phyloP scores from a whole-genome alignment of 2,888 invertebrate species.

The Congeria kusceri region DNA sequence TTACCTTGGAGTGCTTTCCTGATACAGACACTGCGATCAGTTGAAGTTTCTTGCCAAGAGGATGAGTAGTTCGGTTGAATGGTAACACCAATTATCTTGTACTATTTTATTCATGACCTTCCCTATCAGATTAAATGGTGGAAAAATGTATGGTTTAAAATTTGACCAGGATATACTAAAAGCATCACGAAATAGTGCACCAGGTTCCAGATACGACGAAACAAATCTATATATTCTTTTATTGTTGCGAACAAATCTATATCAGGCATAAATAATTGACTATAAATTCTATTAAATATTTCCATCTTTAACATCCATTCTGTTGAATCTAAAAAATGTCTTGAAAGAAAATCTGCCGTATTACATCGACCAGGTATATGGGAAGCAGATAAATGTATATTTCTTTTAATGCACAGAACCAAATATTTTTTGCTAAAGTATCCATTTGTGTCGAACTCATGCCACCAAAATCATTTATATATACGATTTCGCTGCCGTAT shows the following conservation, averaged over 20 bases:
- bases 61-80: too few relatives aligned
- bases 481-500: slow-evolving; percentile 9
- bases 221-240: slow-evolving; percentile 20
- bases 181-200: too few relatives aligned
- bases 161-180: too few relatives aligned
- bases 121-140: too few relatives aligned
- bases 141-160: too few relatives aligned
- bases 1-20: too few relatives aligned
- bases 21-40: too few relatives aligned
- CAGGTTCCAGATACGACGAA: slow-evolving; percentile 22
- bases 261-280: slow-evolving; percentile 37
- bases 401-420: slow-evolving; percentile 26
- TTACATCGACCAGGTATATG: slow-evolving; percentile 31
- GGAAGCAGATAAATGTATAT: slow-evolving; percentile 25
- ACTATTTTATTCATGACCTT: too few relatives aligned
- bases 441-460: slow-evolving; percentile 24
- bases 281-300: slow-evolving; percentile 32
- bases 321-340: slow-evolving; percentile 51
- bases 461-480: slow-evolving; percentile 36
- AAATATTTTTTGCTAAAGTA: slow-evolving; percentile 26
- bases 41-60: too few relatives aligned
- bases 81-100: too few relatives aligned
- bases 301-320: slow-evolving; percentile 51
- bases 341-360: slow-evolving; percentile 45
- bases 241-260: slow-evolving; percentile 30